Evolutionary conservation across 1,140 invertebrate genomes (phyloP).

Genomic region (Vanessa atalanta): DNA sequence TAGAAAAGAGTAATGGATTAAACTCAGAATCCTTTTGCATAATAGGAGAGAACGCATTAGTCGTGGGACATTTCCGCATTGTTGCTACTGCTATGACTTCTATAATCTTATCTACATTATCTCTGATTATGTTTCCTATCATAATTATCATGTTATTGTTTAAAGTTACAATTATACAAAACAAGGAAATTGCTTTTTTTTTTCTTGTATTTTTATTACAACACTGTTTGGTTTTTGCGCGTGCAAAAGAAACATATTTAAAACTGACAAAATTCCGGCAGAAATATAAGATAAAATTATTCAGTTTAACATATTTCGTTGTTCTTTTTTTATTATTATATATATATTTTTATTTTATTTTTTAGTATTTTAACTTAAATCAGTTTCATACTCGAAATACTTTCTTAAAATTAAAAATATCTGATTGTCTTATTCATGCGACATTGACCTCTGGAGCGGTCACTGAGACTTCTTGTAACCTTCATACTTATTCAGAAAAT

Average conservation of each 20-base stretch:
- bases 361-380: background rate
- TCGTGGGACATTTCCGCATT: no score
- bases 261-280: no score
- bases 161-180: background rate
- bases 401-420: conserved; percentile 11
- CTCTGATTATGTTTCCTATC: background rate
- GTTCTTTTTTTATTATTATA: background rate
- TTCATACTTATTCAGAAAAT: conserved; percentile 59
- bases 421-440: conserved; percentile 46
- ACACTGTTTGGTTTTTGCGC: no score
- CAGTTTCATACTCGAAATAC: background rate
- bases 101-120: no score
- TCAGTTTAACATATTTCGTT: background rate
- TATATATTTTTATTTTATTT: background rate
- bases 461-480: conserved; percentile 36
- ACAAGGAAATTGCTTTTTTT: conserved; percentile 7
- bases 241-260: no score
- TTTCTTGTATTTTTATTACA: background rate
- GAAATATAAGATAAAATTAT: no score
- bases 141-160: background rate
- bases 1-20: no score
- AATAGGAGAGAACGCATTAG: no score
- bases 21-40: no score
- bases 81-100: no score
- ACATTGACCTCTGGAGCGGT: conserved; percentile 69